phyloP scores from a whole-genome alignment of 2,888 invertebrate genomes.

The Erebia ligea region DNA sequence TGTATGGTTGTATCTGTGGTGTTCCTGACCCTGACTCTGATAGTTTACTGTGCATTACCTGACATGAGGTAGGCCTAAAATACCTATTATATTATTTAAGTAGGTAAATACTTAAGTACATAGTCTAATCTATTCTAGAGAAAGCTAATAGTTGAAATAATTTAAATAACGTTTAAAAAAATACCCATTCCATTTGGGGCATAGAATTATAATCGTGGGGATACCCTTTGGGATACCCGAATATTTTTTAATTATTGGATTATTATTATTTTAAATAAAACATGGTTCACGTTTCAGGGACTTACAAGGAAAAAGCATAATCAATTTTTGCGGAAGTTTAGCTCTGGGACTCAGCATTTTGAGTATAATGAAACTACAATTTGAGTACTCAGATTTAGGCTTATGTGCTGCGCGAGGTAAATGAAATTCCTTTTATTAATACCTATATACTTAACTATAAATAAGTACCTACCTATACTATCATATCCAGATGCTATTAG shows the following conservation, averaged over 20 bases:
- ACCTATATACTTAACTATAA: no score
- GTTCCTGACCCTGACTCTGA: constrained; percentile 58
- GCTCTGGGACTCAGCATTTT: constrained; percentile 60
- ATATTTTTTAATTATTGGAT: no score
- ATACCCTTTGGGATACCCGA: no score
- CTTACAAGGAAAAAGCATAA: constrained; percentile 69
- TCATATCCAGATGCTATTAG: no score
- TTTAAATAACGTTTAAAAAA: no score
- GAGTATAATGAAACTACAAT: constrained; percentile 55
- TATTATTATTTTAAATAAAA: neutral
- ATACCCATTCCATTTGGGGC: no score
- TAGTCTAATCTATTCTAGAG: no score
- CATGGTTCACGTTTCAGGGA: constrained; percentile 56
- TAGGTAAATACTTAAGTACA: no score
- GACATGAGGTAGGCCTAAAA: constrained; percentile 60
- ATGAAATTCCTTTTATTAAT: neutral
- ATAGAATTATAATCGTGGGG: no score
- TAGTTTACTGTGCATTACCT: constrained; percentile 58
- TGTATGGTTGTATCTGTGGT: constrained; percentile 64
- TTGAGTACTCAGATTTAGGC: constrained; percentile 58
- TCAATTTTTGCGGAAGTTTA: constrained; percentile 64
- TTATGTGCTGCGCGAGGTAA: constrained; percentile 64
- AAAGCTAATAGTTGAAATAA: no score
- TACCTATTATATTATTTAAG: neutral
- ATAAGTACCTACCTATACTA: neutral